phyloP scores from a whole-genome alignment of 2,113 vertebrate genomes.

The Hippocampus barbouri region DNA sequence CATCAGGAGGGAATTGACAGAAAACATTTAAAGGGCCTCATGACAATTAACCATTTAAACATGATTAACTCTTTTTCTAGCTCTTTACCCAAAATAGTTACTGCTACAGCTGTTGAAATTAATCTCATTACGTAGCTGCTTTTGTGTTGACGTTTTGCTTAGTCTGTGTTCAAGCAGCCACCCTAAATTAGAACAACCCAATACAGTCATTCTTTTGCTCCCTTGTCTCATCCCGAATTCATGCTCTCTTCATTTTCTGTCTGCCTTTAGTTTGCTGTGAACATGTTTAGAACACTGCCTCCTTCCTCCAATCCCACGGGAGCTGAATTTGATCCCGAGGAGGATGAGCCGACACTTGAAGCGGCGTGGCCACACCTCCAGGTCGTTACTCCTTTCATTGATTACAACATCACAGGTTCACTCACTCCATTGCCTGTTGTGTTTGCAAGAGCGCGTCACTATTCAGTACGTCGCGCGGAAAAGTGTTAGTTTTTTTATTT shows the following conservation, averaged over 20 bases:
- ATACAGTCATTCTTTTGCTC: not conserved
- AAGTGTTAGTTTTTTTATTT: not conserved
- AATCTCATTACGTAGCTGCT: not conserved
- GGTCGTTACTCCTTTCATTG: conserved; percentile 49
- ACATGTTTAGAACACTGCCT: conserved; percentile 95
- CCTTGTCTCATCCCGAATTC: not conserved
- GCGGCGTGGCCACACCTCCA: conserved; percentile 97
- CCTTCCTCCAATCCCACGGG: conserved; percentile 97
- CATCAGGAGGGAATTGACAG: not conserved
- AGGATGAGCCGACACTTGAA: conserved; percentile 95
- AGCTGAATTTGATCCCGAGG: conserved; percentile 96
- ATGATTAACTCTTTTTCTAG: not conserved
- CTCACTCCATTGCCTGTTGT: not conserved
- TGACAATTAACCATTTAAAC: not conserved
- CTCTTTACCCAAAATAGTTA: not conserved
- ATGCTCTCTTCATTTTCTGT: not conserved
- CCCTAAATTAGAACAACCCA: not conserved
- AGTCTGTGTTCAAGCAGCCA: not conserved
- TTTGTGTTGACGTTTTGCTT: not conserved
- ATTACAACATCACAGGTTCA: not conserved
- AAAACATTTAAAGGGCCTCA: not conserved
- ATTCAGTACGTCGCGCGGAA: not conserved
- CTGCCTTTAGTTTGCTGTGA: conserved; percentile 86
- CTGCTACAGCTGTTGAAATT: not conserved
- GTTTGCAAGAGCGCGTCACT: not conserved